These are phyloP conservation scores for Danio choprae DNA, from an alignment of 2,797 vertebrate genomes.

Conservation along the genomic window DNA sequence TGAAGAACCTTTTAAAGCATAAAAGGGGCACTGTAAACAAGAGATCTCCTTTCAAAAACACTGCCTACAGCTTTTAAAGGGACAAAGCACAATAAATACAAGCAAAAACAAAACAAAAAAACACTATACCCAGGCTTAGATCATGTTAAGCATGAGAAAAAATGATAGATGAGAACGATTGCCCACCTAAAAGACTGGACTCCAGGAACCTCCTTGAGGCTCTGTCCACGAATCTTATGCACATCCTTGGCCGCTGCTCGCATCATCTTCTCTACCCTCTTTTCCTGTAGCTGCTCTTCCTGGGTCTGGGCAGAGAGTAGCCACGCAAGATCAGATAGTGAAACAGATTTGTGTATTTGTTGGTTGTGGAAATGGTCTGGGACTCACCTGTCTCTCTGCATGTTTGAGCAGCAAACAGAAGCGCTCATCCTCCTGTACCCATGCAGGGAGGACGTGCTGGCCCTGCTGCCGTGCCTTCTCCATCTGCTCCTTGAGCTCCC, in stretches of 20 bases:
- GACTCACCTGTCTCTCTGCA: slow-evolving; percentile 87
- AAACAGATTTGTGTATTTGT: neutral
- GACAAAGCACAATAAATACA: too few relatives aligned
- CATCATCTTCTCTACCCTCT: slow-evolving; percentile 94
- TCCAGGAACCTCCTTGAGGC: slow-evolving; percentile 90
- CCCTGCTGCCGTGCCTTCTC: slow-evolving; percentile 88
- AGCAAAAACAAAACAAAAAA: too few relatives aligned
- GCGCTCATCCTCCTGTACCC: slow-evolving; percentile 89
- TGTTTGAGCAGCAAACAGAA: slow-evolving; percentile 88
- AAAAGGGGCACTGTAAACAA: too few relatives aligned
- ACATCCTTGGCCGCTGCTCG: slow-evolving; percentile 93
- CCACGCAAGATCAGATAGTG: neutral
- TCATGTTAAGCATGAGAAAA: too few relatives aligned
- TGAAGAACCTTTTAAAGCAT: too few relatives aligned
- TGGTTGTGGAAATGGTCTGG: neutral
- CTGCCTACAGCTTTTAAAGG: too few relatives aligned
- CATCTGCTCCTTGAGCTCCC: slow-evolving; percentile 89
- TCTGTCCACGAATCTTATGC: slow-evolving; percentile 91
- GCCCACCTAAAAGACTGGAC: slow-evolving; percentile 93
- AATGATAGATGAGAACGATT: neutral
- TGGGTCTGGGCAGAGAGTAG: slow-evolving; percentile 63
- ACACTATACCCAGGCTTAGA: too few relatives aligned
- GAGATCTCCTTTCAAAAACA: too few relatives aligned
- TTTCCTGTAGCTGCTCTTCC: slow-evolving; percentile 88
- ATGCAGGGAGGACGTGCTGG: slow-evolving; percentile 84